Conservation (phyloP, 2,797 vertebrate species). For the Pyrocephalus nanus region DNA sequence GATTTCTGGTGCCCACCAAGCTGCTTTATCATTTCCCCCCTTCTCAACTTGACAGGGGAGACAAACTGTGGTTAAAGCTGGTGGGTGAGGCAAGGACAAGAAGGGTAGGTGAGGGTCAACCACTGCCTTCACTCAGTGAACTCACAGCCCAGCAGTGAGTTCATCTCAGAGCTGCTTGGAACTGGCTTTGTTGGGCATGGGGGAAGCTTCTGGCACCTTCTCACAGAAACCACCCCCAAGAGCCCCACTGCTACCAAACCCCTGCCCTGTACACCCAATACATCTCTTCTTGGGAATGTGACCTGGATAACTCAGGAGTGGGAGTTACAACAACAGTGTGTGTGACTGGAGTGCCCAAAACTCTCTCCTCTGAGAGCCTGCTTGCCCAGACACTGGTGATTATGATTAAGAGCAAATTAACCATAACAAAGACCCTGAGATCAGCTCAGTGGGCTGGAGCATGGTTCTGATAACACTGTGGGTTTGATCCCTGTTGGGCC, state of each 20-base stretch:
- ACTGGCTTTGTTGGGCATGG: too few relatives aligned
- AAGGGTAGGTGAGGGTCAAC: neutral
- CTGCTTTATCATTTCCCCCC: neutral
- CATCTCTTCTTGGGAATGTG: neutral
- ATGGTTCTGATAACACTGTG: neutral
- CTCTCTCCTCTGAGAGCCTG: neutral
- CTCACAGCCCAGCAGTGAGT: fast-evolving
- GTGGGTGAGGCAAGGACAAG: neutral
- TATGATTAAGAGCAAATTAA: neutral
- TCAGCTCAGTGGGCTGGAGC: neutral
- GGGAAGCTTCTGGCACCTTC: neutral
- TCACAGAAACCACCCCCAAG: neutral
- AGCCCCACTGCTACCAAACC: neutral
- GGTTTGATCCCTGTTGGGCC: neutral
- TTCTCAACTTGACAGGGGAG: neutral
- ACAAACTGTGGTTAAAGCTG: neutral
- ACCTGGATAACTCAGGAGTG: neutral
- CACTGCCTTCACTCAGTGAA: neutral
- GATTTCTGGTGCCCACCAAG: neutral
- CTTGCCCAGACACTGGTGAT: neutral
- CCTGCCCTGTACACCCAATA: neutral
- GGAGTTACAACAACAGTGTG: neutral
- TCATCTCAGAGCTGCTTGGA: neutral
- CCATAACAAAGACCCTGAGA: neutral
- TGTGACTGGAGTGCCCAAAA: neutral